Conservation (phyloP, 2,888 invertebrate genomes). For the Opisthograptis luteolata region DNA sequence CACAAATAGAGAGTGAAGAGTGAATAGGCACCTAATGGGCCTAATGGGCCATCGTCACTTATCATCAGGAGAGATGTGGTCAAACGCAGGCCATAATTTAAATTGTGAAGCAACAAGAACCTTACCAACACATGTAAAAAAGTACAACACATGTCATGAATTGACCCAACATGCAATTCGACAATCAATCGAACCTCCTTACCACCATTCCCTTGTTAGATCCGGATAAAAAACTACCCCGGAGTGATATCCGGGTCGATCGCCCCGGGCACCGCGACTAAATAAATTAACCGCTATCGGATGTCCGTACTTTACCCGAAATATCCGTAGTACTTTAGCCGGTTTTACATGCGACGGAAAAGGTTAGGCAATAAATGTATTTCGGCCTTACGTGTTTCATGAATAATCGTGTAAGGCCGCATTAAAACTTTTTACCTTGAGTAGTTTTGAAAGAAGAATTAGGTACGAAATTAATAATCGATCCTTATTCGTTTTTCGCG, state of each 20-base stretch:
- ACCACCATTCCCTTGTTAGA: constrained; percentile 35
- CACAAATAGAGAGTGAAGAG: too few relatives aligned
- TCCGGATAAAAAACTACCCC: constrained; percentile 42
- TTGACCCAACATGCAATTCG: constrained; percentile 2
- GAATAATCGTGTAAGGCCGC: constrained; percentile 14
- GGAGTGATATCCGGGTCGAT: constrained; percentile 66
- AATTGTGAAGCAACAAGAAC: too few relatives aligned
- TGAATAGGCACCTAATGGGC: too few relatives aligned
- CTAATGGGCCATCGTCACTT: too few relatives aligned
- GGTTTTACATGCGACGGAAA: constrained; percentile 26
- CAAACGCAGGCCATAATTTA: too few relatives aligned
- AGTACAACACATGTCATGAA: background rate
- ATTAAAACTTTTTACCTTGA: constrained; percentile 11
- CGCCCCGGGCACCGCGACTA: constrained; percentile 63
- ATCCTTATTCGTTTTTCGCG: too few relatives aligned
- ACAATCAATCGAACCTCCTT: constrained; percentile 22
- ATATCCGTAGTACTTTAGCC: constrained; percentile 14
- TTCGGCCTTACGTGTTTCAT: constrained; percentile 19
- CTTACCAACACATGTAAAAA: background rate
- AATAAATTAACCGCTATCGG: constrained; percentile 76
- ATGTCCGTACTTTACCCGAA: constrained; percentile 60
- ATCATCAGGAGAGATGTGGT: too few relatives aligned
- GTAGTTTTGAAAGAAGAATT: constrained; percentile 1
- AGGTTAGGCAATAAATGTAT: constrained; percentile 30
- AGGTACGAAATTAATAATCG: too few relatives aligned